phyloP scores from a whole-genome alignment of 2,113 vertebrate species.

The Sceloporus undulatus region DNA sequence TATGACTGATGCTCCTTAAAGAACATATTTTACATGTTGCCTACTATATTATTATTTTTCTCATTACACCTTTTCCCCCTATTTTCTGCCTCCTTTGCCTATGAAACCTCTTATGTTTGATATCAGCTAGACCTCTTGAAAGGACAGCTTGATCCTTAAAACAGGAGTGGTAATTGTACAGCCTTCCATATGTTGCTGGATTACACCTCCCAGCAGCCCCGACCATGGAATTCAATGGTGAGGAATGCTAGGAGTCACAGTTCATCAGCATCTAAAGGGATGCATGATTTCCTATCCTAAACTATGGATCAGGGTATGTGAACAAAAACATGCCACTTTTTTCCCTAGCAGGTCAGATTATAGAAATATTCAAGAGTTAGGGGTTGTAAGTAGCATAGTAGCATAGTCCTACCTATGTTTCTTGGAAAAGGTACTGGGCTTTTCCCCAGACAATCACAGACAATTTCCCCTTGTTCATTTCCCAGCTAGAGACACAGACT shows the following conservation, averaged over 20 bases:
- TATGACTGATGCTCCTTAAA: background rate
- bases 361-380: background rate
- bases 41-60: background rate
- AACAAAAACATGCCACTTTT: background rate
- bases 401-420: background rate
- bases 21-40: background rate
- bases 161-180: background rate
- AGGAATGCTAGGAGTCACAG: background rate
- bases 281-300: background rate
- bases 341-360: background rate
- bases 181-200: background rate
- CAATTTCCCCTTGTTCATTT: too few species aligned
- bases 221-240: too few species aligned
- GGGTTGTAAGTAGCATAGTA: too few species aligned
- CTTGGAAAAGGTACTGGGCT: too few species aligned
- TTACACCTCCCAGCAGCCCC: background rate
- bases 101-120: background rate
- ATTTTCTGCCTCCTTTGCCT: background rate
- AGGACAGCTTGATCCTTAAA: background rate
- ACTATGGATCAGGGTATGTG: background rate
- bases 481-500: too few species aligned
- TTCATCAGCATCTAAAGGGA: background rate
- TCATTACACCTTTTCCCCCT: background rate
- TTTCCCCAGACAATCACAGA: too few species aligned
- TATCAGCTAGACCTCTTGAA: background rate